phyloP scores from a whole-genome alignment of 2,797 vertebrate genomes.

The Macropodus opercularis region DNA sequence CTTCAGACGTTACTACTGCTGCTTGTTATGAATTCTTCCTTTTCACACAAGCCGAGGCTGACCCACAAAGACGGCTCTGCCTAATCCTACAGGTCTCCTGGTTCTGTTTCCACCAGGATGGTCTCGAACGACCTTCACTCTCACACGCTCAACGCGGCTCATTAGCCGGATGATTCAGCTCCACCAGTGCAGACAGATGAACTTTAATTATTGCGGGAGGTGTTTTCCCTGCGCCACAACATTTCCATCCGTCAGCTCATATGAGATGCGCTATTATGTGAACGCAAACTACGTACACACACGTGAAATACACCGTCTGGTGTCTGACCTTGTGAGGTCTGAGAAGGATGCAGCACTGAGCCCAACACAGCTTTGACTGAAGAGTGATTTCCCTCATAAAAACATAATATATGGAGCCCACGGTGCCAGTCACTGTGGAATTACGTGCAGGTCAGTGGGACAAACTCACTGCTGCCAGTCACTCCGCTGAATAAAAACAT shows the following conservation, averaged over 20 bases:
- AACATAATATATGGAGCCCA: not conserved
- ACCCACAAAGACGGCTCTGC: conserved; percentile 42
- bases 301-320: conserved; percentile 6
- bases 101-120: conserved; percentile 14
- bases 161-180: conserved; percentile 49
- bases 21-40: conserved; percentile 6
- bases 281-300: conserved; percentile 3
- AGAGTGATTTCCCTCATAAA: not conserved
- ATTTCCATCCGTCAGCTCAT: conserved; percentile 24
- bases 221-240: conserved; percentile 13
- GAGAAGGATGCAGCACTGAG: not conserved
- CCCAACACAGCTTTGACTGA: not conserved
- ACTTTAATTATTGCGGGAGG: conserved; percentile 49
- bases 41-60: conserved; percentile 9
- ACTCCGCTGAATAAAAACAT: not conserved
- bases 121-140: conserved; percentile 39
- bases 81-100: conserved; percentile 26
- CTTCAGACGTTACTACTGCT: conserved; percentile 3
- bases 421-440: not conserved
- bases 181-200: conserved; percentile 38
- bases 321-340: conserved; percentile 26
- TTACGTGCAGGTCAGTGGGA: no score
- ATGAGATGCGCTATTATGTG: conserved; percentile 7
- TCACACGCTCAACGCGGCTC: conserved; percentile 21
- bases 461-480: no score